Base-by-base conservation (phyloP, 2,888 invertebrate genomes). In the Sarcophaga variegata region DNA sequence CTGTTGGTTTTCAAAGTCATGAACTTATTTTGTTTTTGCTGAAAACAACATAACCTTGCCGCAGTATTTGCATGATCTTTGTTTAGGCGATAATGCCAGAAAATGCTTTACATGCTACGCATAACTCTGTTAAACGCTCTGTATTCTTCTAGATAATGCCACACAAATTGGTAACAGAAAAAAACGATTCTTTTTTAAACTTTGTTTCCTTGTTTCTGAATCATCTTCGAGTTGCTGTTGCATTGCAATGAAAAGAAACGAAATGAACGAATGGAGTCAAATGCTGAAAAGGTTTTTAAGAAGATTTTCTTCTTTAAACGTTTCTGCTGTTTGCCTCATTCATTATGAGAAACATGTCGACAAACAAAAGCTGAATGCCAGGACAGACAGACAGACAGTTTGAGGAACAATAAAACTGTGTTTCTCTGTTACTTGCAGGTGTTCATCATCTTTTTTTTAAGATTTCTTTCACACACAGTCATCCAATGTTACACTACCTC, bases 341-440 rank as follows among this genome's bases (percentile, higher is more conserved):
- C 54, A 54, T 54, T 54, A 14, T 54, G 54, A 54, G 12, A 54
- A 14, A 5, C 17, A 54, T 54, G 54, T 49, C 49, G 49, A 49
- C 49, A 49, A 49, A 49, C 49, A 49, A 11, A 27, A 37, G 37
- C 37, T 37, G 37, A 37, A 8, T 37, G 17, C 54, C 12, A 14
- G 14, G 14, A 14, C 14, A 3, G 17, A 17, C 4, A 3, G 17
- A 54, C 11, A 49, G 49, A 49, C 49, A 49, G 3, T 11, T 49
- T 54, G 0, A 0, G 17, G 14, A 82, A 77, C 70, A 59, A 77
- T 77, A 71, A 82, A 77, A 82, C 12, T 20, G 0, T 54, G 64
- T 82, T 71, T 76, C 64, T 76, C 10, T 62, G 63, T n/a, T 25
- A 77, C 54, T 54, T 82, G 82, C 82, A 82, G 82, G 82, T 82